Conservation (phyloP, 2,797 vertebrate species). For the Pterois miles region DNA sequence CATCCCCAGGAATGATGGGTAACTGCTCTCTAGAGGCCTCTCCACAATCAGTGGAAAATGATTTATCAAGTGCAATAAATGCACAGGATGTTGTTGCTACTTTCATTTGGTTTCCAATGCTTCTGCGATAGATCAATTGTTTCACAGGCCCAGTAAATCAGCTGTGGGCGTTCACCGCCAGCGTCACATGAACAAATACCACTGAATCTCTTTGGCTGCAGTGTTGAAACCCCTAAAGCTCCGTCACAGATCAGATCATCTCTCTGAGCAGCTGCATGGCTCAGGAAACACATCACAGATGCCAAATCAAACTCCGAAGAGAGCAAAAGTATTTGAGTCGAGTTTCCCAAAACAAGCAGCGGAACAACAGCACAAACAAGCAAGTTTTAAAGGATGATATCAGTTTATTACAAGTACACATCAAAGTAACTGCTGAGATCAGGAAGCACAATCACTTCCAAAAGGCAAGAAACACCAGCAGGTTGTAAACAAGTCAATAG, state of each 20-base stretch:
- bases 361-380: too few relatives aligned
- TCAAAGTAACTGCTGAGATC: too few relatives aligned
- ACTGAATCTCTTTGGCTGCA: not conserved
- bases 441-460: too few relatives aligned
- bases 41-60: fast-evolving
- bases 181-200: not conserved
- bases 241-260: conserved; percentile 24
- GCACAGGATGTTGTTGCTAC: not conserved
- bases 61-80: not conserved
- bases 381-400: too few relatives aligned
- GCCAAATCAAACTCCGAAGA: conserved; percentile 23
- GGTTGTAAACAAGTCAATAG: too few relatives aligned
- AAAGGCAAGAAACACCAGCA: too few relatives aligned
- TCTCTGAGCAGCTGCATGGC: conserved; percentile 39
- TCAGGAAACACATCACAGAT: not conserved
- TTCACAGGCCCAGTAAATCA: not conserved
- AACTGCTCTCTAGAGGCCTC: not conserved
- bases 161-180: not conserved
- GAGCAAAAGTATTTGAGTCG: conserved; percentile 1
- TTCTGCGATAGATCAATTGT: not conserved
- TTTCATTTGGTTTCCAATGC: not conserved
- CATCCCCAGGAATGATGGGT: not conserved
- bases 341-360: not conserved
- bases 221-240: not conserved
- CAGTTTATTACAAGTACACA: too few relatives aligned